Evolutionary conservation across 2,888 invertebrate species (phyloP).

Genomic region (Dasysyrphus albostriatus): DNA sequence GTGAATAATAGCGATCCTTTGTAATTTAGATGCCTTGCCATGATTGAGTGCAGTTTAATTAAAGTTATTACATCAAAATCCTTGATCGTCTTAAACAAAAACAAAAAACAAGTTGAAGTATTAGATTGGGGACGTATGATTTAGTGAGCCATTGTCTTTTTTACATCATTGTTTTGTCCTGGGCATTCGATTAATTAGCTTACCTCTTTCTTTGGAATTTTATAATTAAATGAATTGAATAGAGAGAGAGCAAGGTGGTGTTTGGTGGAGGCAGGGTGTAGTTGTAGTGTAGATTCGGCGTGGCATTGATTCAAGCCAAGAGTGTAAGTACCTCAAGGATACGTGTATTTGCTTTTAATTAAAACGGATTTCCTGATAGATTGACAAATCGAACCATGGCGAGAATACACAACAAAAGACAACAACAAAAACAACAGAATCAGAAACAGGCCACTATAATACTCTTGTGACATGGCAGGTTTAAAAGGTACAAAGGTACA

Average conservation of each 20-base stretch:
- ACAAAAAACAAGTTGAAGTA: background rate
- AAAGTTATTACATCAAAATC: constrained; percentile 55
- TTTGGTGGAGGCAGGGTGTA: background rate
- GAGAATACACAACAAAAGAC: constrained; percentile 24
- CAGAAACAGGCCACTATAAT: constrained; percentile 27
- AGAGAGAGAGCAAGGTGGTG: background rate
- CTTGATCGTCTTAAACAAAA: constrained; percentile 11
- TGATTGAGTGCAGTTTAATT: constrained; percentile 55
- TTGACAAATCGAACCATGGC: constrained; percentile 64
- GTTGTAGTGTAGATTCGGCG: background rate
- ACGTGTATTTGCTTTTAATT: constrained; percentile 74
- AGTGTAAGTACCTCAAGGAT: constrained; percentile 54
- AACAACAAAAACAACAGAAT: constrained; percentile 38
- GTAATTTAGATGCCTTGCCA: constrained; percentile 35
- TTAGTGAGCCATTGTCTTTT: background rate
- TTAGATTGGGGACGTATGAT: background rate
- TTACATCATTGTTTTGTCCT: constrained; percentile 10
- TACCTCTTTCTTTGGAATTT: constrained; percentile 42
- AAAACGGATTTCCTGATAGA: constrained; percentile 66
- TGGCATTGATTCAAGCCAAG: constrained; percentile 27
- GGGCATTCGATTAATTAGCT: constrained; percentile 57
- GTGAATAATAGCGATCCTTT: constrained; percentile 28
- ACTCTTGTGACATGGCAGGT: constrained; percentile 25
- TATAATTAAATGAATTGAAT: constrained; percentile 64
- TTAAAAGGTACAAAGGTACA: background rate